Evolutionary conservation across 2,888 invertebrate genomes (phyloP), one percentile per base, ranked within the genome.

Genomic region (Zonitis immaculata): DNA sequence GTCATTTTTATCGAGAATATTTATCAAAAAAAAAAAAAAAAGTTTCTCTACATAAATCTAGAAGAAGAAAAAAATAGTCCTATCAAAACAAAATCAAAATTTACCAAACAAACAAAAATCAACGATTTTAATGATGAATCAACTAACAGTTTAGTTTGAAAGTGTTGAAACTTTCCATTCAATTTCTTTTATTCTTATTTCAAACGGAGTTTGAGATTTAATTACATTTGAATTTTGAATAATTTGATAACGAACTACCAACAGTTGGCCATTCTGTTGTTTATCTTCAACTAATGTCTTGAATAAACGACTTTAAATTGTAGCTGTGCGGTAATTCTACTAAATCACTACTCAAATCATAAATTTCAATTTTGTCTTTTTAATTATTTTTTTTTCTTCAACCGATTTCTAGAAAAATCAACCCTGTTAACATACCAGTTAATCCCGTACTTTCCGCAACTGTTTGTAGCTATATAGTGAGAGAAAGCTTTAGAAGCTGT

Each of bases 211-310:
- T 65, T 58, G 57, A 61, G 64, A 68, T 66, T 66, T 68, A 67
- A 69, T 69, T 68, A 64, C 66, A 66, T 69, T 68, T 9, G 67
- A 66, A 63, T 63, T 61, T 59, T 60, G 66, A 67, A 68, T 69
- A 68, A 69, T 68, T 69, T 63, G 68, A 69, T 69, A 67, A 69
- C 63, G 67, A 63, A 62, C 60, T 61, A 60, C 64, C 66, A 65
- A 63, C 66, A 64, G 67, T 68, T 65, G 63, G 66, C 64, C 59
- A 60, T 59, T 58, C 54, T 57, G 51, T 56, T 69, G 69, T 71
- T 71, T 71, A 67, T 70, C 68, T 70, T 68, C 63, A 16, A 61
- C 65, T 67, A 67, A 66, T 65, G 64, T 67, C 68, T 68, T 68
- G 60, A 65, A 64, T 63, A 67, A 69, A 70, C 67, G 30, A 30